These are phyloP conservation scores for Ellobium chinense DNA, from an alignment of 2,888 invertebrate genomes.

Conservation along the genomic window DNA sequence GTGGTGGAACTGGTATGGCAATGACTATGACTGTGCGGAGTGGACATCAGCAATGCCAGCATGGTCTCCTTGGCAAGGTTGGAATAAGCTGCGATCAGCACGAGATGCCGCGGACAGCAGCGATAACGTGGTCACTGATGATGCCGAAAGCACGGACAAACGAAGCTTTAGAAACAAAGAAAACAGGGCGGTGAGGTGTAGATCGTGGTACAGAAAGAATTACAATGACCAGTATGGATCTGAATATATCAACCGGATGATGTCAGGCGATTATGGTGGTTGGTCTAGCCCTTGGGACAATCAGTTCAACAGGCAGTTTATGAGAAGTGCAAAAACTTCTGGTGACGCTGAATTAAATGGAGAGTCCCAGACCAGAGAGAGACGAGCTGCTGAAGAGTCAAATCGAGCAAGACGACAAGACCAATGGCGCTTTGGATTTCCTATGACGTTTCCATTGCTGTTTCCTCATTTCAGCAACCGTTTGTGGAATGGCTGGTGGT, in stretches of 20 bases:
- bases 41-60: slow-evolving; percentile 15
- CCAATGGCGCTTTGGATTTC: not conserved
- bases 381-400: not conserved
- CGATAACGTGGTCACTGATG: not conserved
- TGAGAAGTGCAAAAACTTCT: not conserved
- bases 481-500: not conserved
- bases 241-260: not conserved
- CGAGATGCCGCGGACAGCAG: not conserved
- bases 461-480: not conserved
- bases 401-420: not conserved
- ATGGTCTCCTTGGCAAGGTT: slow-evolving; percentile 38
- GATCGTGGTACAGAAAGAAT: slow-evolving; percentile 8
- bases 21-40: slow-evolving; percentile 33
- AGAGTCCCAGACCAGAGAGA: not conserved
- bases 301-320: not conserved
- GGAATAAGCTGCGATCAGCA: slow-evolving; percentile 24
- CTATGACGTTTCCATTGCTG: not conserved
- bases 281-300: too few relatives aligned
- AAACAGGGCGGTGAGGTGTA: slow-evolving; percentile 23
- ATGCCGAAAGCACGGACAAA: not conserved
- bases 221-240: not conserved
- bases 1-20: slow-evolving; percentile 14
- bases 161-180: not conserved
- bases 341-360: not conserved
- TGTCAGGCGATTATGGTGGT: not conserved